These are phyloP conservation scores for Nibea coibor DNA, from an alignment of 2,113 vertebrate species.

Conservation along the genomic window DNA sequence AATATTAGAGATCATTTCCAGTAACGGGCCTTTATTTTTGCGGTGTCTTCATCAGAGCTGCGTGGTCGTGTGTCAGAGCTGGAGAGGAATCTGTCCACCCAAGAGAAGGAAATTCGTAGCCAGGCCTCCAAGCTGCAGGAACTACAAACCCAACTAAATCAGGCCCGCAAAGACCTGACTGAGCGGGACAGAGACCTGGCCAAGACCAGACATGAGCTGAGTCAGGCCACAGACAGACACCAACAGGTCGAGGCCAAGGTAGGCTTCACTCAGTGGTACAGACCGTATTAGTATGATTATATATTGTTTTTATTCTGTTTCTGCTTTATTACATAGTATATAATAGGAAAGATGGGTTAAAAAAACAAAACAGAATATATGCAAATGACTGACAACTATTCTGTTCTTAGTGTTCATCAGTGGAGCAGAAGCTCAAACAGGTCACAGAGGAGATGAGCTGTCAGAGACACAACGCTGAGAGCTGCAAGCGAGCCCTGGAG, in stretches of 20 bases:
- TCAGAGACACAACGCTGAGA: constrained; percentile 93
- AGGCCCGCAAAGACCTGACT: constrained; percentile 83
- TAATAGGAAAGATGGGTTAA: neutral
- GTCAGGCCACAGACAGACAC: constrained; percentile 79
- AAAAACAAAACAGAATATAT: neutral
- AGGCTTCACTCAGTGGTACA: constrained; percentile 12
- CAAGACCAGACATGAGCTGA: constrained; percentile 87
- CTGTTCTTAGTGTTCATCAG: constrained; percentile 78
- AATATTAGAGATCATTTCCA: neutral
- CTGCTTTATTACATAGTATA: neutral
- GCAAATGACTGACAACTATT: neutral
- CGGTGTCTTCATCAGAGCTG: constrained; percentile 82
- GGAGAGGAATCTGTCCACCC: constrained; percentile 85
- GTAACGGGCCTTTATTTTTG: neutral
- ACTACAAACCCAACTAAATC: constrained; percentile 85
- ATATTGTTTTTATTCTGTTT: neutral
- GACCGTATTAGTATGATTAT: neutral
- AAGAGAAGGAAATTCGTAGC: constrained; percentile 86
- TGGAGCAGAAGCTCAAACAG: constrained; percentile 91
- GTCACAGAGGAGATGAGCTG: constrained; percentile 91
- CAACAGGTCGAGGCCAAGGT: constrained; percentile 88
- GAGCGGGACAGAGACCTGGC: constrained; percentile 87
- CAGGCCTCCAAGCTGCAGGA: constrained; percentile 86
- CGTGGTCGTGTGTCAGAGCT: constrained; percentile 85
- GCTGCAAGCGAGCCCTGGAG: constrained; percentile 84